Conservation (phyloP, 1,140 invertebrate genomes). For the Drosophila sturtevanti region DNA sequence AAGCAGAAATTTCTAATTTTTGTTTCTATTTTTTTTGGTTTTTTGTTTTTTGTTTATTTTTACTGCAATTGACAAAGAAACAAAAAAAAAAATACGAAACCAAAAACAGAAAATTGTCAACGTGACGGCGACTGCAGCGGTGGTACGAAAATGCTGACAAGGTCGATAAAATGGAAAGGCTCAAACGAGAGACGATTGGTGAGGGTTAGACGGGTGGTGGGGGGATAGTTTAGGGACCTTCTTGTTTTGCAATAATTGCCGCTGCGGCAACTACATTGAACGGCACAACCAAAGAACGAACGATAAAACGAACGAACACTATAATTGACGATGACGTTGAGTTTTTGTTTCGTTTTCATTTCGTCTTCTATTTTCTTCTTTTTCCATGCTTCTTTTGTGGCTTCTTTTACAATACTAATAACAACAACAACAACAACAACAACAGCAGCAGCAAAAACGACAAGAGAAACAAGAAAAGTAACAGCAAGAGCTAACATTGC, state of each 20-base stretch:
- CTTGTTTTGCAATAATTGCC: slow-evolving; percentile 70
- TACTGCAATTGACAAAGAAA: slow-evolving; percentile 25
- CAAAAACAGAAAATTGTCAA: slow-evolving; percentile 61
- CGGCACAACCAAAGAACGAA: neutral
- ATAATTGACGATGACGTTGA: slow-evolving; percentile 47
- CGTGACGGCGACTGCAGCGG: slow-evolving; percentile 46
- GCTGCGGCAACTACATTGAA: slow-evolving; percentile 35
- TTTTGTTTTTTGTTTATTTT: neutral
- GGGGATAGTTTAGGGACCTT: neutral
- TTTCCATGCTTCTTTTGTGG: slow-evolving; percentile 69
- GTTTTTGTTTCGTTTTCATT: slow-evolving; percentile 41
- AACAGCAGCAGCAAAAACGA: slow-evolving; percentile 16
- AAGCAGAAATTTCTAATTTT: slow-evolving; percentile 3
- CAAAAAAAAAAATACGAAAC: slow-evolving; percentile 26
- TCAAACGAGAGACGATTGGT: neutral
- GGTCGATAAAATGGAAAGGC: slow-evolving; percentile 47
- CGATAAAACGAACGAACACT: slow-evolving; percentile 2
- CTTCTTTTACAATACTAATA: slow-evolving; percentile 64
- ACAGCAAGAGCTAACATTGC: slow-evolving; percentile 51
- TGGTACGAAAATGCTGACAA: slow-evolving; percentile 63
- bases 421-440: slow-evolving; percentile 1
- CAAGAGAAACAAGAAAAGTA: neutral
- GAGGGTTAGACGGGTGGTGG: neutral
- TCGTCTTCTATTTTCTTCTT: slow-evolving; percentile 32
- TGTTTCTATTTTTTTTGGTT: neutral